These are phyloP conservation scores for Pocillopora damicornis DNA, from an alignment of 64 coral and sea anemone species.

Conservation along the genomic window DNA sequence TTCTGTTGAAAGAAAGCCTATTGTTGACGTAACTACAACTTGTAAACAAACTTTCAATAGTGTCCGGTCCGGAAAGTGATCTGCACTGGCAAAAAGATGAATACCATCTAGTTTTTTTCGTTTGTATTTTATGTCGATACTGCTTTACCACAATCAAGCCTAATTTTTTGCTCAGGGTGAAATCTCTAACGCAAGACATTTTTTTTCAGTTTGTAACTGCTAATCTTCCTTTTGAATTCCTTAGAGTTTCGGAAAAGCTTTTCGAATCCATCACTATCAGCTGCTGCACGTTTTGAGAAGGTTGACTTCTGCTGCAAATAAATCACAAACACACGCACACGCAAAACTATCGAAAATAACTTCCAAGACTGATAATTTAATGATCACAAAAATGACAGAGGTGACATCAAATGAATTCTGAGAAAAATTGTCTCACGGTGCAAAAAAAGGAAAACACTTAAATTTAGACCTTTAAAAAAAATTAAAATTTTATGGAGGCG, in stretches of 20 bases:
- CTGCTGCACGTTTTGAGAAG: too few relatives aligned
- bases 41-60: constrained; percentile 1
- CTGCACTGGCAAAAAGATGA: background rate
- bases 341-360: too few relatives aligned
- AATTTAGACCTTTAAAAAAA: background rate
- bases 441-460: background rate
- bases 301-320: too few relatives aligned
- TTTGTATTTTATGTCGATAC: background rate
- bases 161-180: background rate
- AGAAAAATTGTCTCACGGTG: too few relatives aligned
- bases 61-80: background rate
- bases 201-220: background rate
- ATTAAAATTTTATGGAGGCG: background rate
- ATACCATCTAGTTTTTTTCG: background rate
- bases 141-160: background rate
- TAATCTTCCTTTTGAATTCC: background rate
- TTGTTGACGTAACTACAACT: background rate
- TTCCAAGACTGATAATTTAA: too few relatives aligned
- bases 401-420: too few relatives aligned
- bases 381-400: too few relatives aligned
- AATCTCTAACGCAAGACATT: background rate
- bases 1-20: background rate
- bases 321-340: too few relatives aligned
- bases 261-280: too few relatives aligned
- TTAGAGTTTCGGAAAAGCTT: too few relatives aligned